These are phyloP conservation scores for Rhinopomastus cyanomelas DNA, from an alignment of 2,113 vertebrate genomes.

Conservation along the genomic window DNA sequence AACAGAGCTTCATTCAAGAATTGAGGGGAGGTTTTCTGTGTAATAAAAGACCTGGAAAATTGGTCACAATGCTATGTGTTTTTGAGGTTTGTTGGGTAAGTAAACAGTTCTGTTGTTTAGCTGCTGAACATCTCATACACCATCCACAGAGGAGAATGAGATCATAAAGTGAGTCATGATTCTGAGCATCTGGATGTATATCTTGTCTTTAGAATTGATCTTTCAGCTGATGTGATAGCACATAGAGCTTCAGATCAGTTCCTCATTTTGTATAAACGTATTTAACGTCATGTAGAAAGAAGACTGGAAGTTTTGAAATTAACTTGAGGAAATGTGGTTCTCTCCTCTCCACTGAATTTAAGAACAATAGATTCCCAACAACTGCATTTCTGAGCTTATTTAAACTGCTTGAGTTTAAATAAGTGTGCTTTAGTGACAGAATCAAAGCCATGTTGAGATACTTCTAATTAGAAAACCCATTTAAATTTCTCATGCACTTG, in stretches of 20 bases:
- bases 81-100: not conserved
- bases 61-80: not conserved
- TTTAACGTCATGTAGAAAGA: not conserved
- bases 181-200: not conserved
- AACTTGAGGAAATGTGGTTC: not conserved
- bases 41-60: not conserved
- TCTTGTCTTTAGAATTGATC: not conserved
- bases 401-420: not conserved
- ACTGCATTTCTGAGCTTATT: not conserved
- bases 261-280: not conserved
- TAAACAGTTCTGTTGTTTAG: not conserved
- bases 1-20: not conserved
- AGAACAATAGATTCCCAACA: not conserved
- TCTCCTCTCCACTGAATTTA: not conserved
- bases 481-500: not conserved
- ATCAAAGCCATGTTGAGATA: not conserved
- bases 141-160: not conserved
- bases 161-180: not conserved
- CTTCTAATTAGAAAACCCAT: not conserved
- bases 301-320: not conserved
- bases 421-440: not conserved
- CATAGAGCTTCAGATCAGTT: fast-evolving
- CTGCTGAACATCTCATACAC: not conserved
- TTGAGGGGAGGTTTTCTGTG: not conserved
- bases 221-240: not conserved